Evolutionary conservation across 2,113 vertebrate species (phyloP).

Genomic region (Etheostoma spectabile): DNA sequence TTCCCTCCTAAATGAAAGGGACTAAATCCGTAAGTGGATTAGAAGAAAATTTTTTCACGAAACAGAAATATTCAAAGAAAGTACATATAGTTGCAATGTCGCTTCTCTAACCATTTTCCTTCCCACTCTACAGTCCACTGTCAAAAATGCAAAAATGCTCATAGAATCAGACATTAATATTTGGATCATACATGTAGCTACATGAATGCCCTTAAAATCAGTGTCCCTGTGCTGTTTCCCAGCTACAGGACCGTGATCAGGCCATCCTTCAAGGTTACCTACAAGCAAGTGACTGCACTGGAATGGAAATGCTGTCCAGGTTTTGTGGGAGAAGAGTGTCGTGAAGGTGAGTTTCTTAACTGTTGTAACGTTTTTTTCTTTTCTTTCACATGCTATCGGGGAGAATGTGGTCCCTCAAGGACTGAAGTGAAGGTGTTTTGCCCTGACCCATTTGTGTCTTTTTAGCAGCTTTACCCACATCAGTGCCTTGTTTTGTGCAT

Average conservation of each 20-base stretch:
- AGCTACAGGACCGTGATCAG: constrained; percentile 96
- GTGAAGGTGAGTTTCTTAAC: constrained; percentile 86
- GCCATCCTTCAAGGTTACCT: constrained; percentile 91
- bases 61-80: too few relatives aligned
- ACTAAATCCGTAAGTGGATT: too few relatives aligned
- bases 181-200: neutral
- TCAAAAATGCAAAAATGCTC: neutral
- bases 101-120: too few relatives aligned
- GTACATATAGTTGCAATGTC: too few relatives aligned
- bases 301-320: constrained; percentile 97
- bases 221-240: constrained; percentile 65
- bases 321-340: constrained; percentile 90
- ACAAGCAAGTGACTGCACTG: constrained; percentile 90
- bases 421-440: constrained; percentile 54
- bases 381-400: neutral
- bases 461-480: constrained; percentile 64
- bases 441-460: constrained; percentile 52
- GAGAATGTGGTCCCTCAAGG: constrained; percentile 8
- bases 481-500: constrained; percentile 45
- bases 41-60: too few relatives aligned
- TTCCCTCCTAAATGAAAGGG: neutral
- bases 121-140: neutral
- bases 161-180: neutral
- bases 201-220: neutral
- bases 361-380: neutral